Evolutionary conservation across 2,888 invertebrate species (phyloP), one percentile per base, ranked within the genome.

Genomic region (Dione vanillae): DNA sequence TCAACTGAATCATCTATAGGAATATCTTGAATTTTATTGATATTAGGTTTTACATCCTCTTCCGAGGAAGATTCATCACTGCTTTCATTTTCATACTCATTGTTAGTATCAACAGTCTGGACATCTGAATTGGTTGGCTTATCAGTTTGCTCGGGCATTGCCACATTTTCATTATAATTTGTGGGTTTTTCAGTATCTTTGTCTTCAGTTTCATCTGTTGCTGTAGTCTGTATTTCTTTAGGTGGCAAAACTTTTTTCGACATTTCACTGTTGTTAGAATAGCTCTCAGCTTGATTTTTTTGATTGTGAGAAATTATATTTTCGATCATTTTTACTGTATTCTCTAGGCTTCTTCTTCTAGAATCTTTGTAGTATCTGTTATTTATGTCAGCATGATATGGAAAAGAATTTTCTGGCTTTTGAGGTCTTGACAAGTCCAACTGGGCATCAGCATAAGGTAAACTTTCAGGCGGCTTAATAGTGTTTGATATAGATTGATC

Each of bases 321-420:
- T 75, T 91, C 91, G 67, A 91, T 90, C 67, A 90, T 75, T 74
- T 84, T 86, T 0, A 91, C 88, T 0, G 90, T 90, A 43, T 89
- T 88, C 74, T 90, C 90, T 40, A 91, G 80, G 68, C 89, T 90
- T 78, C 86, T 83, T 14, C 89, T 78, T 69, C 86, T 82, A 0
- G 80, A 82, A 43, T 82, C 79, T 52, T 76, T 71, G 16, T 69
- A 76, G 47, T 74, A 74, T 73, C 75, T 75, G 5, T 69, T 69
- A 62, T 56, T 69, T 47, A 74, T 67, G 59, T 74, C 70, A 43
- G 70, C 61, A 19, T 64, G 64, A 27, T 66, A 64, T 41, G 70
- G 73, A 27, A 20, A 65, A 52, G 59, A 41, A 43, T 58, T 72
- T 11, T 70, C 69, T 9, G 61, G 66, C 54, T 72, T 76, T 41